Evolutionary conservation across 1,140 invertebrate species (phyloP).

Genomic region (Calephelis nemesis): DNA sequence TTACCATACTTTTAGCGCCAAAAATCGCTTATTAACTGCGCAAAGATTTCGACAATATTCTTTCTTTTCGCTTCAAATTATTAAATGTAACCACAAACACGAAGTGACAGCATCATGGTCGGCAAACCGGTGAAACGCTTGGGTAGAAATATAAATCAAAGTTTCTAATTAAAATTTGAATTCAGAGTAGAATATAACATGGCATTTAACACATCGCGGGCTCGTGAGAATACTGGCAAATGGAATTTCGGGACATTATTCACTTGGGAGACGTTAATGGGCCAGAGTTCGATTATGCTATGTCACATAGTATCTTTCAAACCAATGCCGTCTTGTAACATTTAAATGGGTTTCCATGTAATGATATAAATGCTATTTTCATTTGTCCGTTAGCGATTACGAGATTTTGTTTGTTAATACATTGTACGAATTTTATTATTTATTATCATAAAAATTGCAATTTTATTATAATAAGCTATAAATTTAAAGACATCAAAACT

Average conservation of each 20-base stretch:
- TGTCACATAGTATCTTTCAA: slow-evolving; percentile 27
- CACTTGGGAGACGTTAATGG: slow-evolving; percentile 30
- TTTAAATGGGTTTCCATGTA: slow-evolving; percentile 22
- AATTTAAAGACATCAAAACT: too few species aligned
- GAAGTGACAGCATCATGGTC: not conserved
- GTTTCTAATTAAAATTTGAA: slow-evolving; percentile 26
- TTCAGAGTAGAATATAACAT: slow-evolving; percentile 26
- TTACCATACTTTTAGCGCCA: slow-evolving; percentile 7
- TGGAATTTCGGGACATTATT: slow-evolving; percentile 30
- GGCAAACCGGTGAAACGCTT: slow-evolving; percentile 2
- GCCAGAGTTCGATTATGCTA: slow-evolving; percentile 28
- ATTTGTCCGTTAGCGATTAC: slow-evolving; percentile 2
- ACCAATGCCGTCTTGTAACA: slow-evolving; percentile 22
- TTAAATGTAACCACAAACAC: slow-evolving; percentile 11
- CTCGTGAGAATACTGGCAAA: slow-evolving; percentile 29
- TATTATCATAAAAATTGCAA: too few species aligned
- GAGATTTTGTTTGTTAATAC: not conserved
- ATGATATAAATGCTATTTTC: slow-evolving; percentile 4
- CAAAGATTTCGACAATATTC: not conserved
- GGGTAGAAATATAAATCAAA: slow-evolving; percentile 7
- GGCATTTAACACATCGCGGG: slow-evolving; percentile 26
- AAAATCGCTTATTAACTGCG: not conserved
- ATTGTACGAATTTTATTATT: not conserved
- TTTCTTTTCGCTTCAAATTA: slow-evolving; percentile 7
- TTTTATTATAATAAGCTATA: too few species aligned